These are phyloP conservation scores for Acrobasis repandana DNA, from an alignment of 2,888 invertebrate genomes.

Conservation along the genomic window DNA sequence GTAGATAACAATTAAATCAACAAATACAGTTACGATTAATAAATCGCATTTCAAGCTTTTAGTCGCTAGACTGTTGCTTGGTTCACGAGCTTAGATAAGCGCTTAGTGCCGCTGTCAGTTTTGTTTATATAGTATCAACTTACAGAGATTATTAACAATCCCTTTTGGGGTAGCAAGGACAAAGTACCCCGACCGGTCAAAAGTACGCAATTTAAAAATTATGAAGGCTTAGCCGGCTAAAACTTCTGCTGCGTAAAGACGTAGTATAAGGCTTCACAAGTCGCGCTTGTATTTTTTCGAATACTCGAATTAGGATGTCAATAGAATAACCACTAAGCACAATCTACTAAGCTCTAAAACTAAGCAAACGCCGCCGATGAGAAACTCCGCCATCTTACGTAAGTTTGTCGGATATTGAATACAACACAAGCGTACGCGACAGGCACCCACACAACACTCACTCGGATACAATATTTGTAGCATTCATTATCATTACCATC, in stretches of 20 bases:
- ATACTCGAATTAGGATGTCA: too few relatives aligned
- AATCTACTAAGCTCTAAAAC: neutral
- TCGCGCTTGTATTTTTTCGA: too few relatives aligned
- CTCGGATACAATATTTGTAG: constrained; percentile 31
- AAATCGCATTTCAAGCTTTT: constrained; percentile 1
- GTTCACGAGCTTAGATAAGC: neutral
- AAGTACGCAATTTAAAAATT: too few relatives aligned
- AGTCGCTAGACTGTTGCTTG: neutral
- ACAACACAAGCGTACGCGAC: constrained; percentile 57
- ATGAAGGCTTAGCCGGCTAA: too few relatives aligned
- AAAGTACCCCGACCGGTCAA: too few relatives aligned
- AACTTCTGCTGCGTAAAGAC: too few relatives aligned
- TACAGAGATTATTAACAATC: too few relatives aligned
- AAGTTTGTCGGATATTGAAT: constrained; percentile 52
- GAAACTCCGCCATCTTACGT: constrained; percentile 45
- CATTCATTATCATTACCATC: constrained; percentile 33
- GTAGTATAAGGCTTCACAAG: too few relatives aligned
- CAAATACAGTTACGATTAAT: neutral
- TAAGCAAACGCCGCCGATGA: constrained; percentile 36
- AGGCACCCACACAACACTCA: constrained; percentile 38
- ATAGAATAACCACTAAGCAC: neutral
- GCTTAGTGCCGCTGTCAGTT: neutral
- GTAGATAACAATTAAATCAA: constrained; percentile 19
- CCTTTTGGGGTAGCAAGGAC: too few relatives aligned
- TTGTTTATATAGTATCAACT: neutral